Percentiles rank a stretch among this genome's conserved stretches.
phyloP scores from a whole-genome alignment of 2,888 invertebrate genomes.

The Morinoia aosen region DNA sequence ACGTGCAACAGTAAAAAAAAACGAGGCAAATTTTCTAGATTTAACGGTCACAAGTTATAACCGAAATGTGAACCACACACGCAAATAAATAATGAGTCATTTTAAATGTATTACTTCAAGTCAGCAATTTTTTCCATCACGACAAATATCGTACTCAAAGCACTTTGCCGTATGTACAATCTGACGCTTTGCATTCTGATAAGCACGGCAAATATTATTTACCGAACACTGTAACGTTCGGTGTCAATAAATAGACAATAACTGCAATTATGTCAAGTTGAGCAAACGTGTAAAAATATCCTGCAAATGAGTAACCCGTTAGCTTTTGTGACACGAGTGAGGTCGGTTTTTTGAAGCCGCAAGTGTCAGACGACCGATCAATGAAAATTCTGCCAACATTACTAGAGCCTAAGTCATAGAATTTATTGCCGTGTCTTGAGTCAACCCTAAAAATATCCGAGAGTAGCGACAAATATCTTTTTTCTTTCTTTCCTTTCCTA shows the following conservation, averaged over 20 bases:
- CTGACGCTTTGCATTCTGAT: not conserved
- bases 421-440: not conserved
- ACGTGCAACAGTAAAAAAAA: not conserved
- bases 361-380: not conserved
- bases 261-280: not conserved
- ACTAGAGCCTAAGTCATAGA: not conserved
- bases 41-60: not conserved
- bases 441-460: not conserved
- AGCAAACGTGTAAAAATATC: not conserved
- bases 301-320: not conserved
- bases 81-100: not conserved
- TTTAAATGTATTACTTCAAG: not conserved
- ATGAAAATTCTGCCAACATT: not conserved
- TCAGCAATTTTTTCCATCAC: not conserved
- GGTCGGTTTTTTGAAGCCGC: not conserved
- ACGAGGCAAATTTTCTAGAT: not conserved
- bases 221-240: not conserved
- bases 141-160: not conserved
- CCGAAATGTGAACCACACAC: not conserved
- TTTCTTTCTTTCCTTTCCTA: not conserved
- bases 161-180: not conserved
- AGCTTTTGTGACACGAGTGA: constrained; percentile 12
- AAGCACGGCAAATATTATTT: not conserved
- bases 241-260: not conserved
- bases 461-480: not conserved